Evolutionary conservation across 2,888 invertebrate species (phyloP).

Genomic region (Hirtodrosophila histrioides): DNA sequence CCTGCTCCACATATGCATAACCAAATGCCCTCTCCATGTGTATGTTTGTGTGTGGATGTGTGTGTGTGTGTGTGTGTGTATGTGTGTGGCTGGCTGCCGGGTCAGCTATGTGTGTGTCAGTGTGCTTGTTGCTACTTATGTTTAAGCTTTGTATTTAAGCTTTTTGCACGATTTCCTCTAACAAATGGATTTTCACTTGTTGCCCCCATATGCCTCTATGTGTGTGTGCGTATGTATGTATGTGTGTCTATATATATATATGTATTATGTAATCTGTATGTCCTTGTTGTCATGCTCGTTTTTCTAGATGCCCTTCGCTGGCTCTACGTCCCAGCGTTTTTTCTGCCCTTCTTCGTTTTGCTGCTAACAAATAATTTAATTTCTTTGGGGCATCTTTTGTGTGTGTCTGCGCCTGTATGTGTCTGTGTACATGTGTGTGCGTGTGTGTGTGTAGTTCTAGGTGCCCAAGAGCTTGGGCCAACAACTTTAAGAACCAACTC

Average conservation of each 20-base stretch:
- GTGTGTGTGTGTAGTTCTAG: neutral
- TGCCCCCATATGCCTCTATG: conserved; percentile 52
- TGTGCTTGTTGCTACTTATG: conserved; percentile 62
- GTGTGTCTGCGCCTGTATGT: neutral
- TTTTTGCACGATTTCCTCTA: conserved; percentile 79
- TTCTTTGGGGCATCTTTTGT: conserved; percentile 54
- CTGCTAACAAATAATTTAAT: conserved; percentile 73
- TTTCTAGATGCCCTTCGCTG: conserved; percentile 57
- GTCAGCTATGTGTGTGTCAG: conserved; percentile 34
- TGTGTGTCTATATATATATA: neutral
- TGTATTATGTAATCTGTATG: conserved; percentile 57
- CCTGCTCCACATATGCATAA: conserved; percentile 67
- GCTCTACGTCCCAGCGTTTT: conserved; percentile 11
- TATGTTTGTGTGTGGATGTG: conserved; percentile 9
- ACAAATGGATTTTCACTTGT: conserved; percentile 78
- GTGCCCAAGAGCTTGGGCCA: conserved; percentile 28
- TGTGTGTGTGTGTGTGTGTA: conserved; percentile 14
- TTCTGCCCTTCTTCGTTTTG: conserved; percentile 29
- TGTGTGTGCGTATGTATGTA: neutral
- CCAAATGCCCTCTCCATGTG: conserved; percentile 34
- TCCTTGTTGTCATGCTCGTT: conserved; percentile 72
- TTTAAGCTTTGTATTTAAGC: conserved; percentile 81
- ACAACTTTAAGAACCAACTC: conserved; percentile 39
- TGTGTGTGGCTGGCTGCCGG: conserved; percentile 25
- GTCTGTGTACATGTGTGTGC: conserved; percentile 3